These are phyloP conservation scores for Zygothrica quintamaculata DNA, from an alignment of 2,888 invertebrate genomes.

Conservation along the genomic window DNA sequence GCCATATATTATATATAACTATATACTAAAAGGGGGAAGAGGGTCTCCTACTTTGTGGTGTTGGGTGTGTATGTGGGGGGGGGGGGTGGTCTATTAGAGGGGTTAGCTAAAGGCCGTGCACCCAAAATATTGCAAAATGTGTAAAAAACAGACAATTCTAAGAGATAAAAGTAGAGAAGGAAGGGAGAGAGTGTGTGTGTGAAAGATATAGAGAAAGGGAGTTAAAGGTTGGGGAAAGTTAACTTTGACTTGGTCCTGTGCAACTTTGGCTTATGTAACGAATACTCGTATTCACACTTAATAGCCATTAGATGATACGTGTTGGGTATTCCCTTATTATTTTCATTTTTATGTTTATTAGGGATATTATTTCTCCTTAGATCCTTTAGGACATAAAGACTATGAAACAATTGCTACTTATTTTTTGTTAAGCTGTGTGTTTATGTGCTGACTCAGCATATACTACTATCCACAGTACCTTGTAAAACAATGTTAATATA, in stretches of 20 bases:
- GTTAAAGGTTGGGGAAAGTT: constrained; percentile 28
- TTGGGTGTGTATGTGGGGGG: background rate
- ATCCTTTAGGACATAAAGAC: background rate
- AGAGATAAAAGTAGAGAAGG: background rate
- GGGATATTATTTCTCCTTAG: background rate
- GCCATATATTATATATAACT: constrained; percentile 45
- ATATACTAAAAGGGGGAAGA: constrained; percentile 18
- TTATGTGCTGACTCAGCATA: no score
- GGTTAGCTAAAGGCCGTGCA: constrained; percentile 13
- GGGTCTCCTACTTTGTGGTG: background rate
- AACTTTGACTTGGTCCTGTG: constrained; percentile 50
- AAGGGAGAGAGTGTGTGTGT: background rate
- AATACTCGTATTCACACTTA: constrained; percentile 27
- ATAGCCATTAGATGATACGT: constrained; percentile 74
- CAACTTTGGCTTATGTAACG: constrained; percentile 30
- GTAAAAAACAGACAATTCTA: constrained; percentile 7
- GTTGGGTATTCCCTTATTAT: constrained; percentile 33
- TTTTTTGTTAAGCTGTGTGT: no score
- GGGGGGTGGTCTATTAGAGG: background rate
- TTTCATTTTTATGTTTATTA: constrained; percentile 8
- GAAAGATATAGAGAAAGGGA: background rate
- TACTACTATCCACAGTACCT: no score
- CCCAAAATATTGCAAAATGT: constrained; percentile 26
- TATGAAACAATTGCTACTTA: no score
- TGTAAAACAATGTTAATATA: no score